These are phyloP conservation scores for Plebejus argus DNA, from an alignment of 2,888 invertebrate species.

Conservation along the genomic window DNA sequence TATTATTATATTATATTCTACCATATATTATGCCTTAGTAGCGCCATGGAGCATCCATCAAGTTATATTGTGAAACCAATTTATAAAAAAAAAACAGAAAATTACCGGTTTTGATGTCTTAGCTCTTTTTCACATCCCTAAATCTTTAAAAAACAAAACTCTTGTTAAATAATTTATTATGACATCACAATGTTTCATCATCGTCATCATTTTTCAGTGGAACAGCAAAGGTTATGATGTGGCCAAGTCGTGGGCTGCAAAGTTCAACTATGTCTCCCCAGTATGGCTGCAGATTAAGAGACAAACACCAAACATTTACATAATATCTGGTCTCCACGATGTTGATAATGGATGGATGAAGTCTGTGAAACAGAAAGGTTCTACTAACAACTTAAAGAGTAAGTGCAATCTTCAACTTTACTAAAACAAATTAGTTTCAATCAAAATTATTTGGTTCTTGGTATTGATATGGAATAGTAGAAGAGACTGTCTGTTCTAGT, in stretches of 20 bases:
- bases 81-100: background rate
- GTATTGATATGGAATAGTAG: no score
- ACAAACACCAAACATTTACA: slow-evolving; percentile 82
- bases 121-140: background rate
- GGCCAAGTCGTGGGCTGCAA: slow-evolving; percentile 92
- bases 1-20: no score
- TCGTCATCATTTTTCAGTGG: slow-evolving; percentile 87
- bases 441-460: background rate
- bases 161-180: background rate
- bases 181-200: background rate
- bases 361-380: slow-evolving; percentile 83
- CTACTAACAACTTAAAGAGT: slow-evolving; percentile 82
- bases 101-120: background rate
- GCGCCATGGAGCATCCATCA: background rate
- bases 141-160: background rate
- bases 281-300: slow-evolving; percentile 95
- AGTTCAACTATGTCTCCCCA: slow-evolving; percentile 95
- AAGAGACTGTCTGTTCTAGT: no score
- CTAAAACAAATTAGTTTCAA: background rate
- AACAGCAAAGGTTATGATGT: slow-evolving; percentile 96
- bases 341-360: slow-evolving; percentile 92
- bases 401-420: slow-evolving; percentile 35
- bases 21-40: background rate
- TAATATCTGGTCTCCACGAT: slow-evolving; percentile 88
- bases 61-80: background rate